phyloP scores from a whole-genome alignment of 1,140 invertebrate genomes.

The Neuroterus valhalla region DNA sequence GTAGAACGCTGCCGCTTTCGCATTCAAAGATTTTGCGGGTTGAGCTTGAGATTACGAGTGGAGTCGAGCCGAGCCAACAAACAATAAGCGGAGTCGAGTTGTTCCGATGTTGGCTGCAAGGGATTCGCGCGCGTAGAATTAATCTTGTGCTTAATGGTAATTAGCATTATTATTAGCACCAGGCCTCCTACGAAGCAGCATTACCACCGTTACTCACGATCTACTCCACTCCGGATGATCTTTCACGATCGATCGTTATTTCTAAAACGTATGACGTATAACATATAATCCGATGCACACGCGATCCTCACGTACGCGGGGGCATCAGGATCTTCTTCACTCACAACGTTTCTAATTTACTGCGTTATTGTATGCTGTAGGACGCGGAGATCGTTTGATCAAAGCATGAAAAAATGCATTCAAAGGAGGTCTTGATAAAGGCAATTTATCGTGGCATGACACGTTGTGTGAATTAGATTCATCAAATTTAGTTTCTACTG shows the following conservation, averaged over 20 bases:
- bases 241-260: conserved; percentile 61
- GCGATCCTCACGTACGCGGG: conserved; percentile 19
- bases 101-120: background rate
- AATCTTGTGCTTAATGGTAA: conserved; percentile 50
- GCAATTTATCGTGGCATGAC: conserved; percentile 13
- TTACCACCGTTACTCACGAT: conserved; percentile 25
- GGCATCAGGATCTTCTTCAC: conserved; percentile 21
- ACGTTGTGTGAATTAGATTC: conserved; percentile 16
- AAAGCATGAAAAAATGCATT: background rate
- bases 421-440: background rate
- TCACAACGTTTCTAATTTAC: conserved; percentile 19
- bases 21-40: background rate
- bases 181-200: conserved; percentile 11
- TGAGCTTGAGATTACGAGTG: background rate
- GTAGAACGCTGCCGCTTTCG: background rate
- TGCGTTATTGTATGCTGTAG: conserved; percentile 19
- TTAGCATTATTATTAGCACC: conserved; percentile 53
- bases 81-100: conserved; percentile 3
- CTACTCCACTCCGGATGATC: conserved; percentile 51
- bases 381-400: conserved; percentile 10
- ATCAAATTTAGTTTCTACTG: background rate
- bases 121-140: conserved; percentile 38
- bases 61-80: background rate
- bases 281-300: conserved; percentile 3
- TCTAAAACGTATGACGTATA: background rate